Base-by-base conservation (phyloP, 2,797 vertebrate species). In the Melopsittacus undulatus region DNA sequence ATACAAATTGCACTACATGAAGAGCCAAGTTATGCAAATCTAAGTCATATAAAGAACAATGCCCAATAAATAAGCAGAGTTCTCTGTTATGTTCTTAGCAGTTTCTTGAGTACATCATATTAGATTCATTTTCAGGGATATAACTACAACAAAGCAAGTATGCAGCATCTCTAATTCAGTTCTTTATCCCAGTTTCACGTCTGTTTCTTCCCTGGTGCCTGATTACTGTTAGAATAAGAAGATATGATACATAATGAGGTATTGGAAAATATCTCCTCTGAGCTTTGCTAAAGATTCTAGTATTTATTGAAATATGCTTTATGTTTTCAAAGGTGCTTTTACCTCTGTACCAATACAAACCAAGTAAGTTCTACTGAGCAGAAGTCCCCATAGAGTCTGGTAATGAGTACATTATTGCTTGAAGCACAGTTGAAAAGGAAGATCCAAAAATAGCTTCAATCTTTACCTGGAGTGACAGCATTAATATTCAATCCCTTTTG, bases 251-350 rank as follows among this genome's bases (percentile, higher is more conserved):
- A 85, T 95, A 95, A 96, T 90, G 54, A 94, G 38, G 43, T 96
- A 89, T 42, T 96, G 82, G 73, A 97, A 97, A 96, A 96, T 80
- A 94, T 34, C 70, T 96, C 87, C 81, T 94, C 61, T 86, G 94
- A 95, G 92, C 43, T 95, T 97, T 97, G 79, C 56, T 95, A 94
- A 93, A 96, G 85, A 83, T 95, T 92, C 82, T 94, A 94, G 87
- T 96, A 96, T 97, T 97, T 97, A 94, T 77, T 96, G 91, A 97
- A 97, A 91, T 93, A 69, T 81, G 68, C 63, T 94, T 95, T 89
- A 83, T 93, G 69, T 88, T 96, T 97, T 97, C 67, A 86, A 66
- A 95, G 56, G 86, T 77, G 95, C 73, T 93, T 88, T 96, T 87
- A 76, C 51, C n/a, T 92, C 75, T 86, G 20, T 95, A 76, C 46